phyloP scores from a whole-genome alignment of 2,888 invertebrate species.

The Itoplectis maculator region DNA sequence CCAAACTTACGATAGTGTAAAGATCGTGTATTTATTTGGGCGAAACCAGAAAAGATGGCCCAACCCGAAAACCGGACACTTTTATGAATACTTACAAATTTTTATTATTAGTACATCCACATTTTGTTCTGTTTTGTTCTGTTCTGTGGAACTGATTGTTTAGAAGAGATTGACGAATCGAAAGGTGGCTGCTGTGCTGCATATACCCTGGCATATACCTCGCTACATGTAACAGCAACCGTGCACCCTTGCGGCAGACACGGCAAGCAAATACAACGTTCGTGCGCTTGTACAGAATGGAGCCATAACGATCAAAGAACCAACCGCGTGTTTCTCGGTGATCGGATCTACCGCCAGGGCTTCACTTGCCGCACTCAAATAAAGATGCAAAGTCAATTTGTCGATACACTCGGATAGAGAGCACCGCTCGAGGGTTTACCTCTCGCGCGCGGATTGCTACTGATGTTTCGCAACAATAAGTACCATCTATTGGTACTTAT shows the following conservation, averaged over 20 bases:
- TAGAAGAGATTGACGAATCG: background rate
- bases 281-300: constrained; percentile 52
- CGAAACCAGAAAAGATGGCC: too few species aligned
- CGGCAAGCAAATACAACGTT: constrained; percentile 8
- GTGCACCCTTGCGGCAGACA: constrained; percentile 39
- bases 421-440: constrained; percentile 10
- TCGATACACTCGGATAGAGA: constrained; percentile 40
- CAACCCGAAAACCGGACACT: too few species aligned
- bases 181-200: background rate
- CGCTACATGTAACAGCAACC: constrained; percentile 62
- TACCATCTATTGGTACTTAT: too few species aligned
- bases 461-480: background rate
- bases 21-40: too few species aligned
- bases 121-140: too few species aligned
- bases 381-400: constrained; percentile 57
- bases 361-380: constrained; percentile 44
- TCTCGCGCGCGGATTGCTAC: background rate
- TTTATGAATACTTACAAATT: too few species aligned
- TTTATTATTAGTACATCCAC: too few species aligned
- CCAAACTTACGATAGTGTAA: too few species aligned
- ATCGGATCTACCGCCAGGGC: constrained; percentile 62
- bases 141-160: too few species aligned
- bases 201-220: background rate
- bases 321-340: constrained; percentile 39
- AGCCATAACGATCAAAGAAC: constrained; percentile 61